Percentiles rank a stretch among this genome's conserved stretches.
These are phyloP conservation scores for Chascanopsetta lugubris DNA, from an alignment of 2,113 vertebrate genomes.

Conservation along the genomic window DNA sequence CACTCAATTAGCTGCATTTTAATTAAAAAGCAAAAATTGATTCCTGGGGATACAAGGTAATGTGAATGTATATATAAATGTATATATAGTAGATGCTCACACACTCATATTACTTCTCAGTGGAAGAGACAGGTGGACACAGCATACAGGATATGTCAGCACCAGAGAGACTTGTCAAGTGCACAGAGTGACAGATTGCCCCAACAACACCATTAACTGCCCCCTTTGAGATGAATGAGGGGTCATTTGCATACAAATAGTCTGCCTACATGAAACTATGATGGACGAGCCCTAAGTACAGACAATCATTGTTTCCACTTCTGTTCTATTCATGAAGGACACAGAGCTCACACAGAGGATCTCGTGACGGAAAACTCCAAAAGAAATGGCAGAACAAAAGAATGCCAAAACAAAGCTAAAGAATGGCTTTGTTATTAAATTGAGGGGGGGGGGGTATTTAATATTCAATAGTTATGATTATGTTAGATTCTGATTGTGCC, in stretches of 20 bases:
- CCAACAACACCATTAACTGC: slow-evolving; percentile 29
- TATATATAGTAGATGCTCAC: not conserved
- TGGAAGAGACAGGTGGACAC: not conserved
- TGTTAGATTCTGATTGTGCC: no score
- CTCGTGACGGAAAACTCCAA: not conserved
- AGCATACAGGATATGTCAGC: not conserved
- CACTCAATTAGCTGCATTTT: no score
- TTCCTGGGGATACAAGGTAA: no score
- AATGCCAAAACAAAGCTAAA: not conserved
- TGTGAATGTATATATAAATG: not conserved
- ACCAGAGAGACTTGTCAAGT: slow-evolving; percentile 18
- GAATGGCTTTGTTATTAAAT: no score
- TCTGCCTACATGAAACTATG: slow-evolving; percentile 32
- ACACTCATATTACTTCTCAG: not conserved
- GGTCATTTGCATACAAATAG: slow-evolving; percentile 47
- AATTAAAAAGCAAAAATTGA: no score
- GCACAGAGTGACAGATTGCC: slow-evolving; percentile 21
- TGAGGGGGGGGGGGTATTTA: not conserved
- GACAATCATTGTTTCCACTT: slow-evolving; percentile 11
- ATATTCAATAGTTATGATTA: no score
- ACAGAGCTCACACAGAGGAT: not conserved
- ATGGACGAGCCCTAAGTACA: slow-evolving; percentile 33
- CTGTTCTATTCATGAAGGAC: slow-evolving; percentile 21
- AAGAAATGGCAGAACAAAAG: not conserved
- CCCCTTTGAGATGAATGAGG: slow-evolving; percentile 20